These are phyloP conservation scores for Chlamydotis undulata DNA, from an alignment of 2,113 vertebrate species.

Conservation along the genomic window DNA sequence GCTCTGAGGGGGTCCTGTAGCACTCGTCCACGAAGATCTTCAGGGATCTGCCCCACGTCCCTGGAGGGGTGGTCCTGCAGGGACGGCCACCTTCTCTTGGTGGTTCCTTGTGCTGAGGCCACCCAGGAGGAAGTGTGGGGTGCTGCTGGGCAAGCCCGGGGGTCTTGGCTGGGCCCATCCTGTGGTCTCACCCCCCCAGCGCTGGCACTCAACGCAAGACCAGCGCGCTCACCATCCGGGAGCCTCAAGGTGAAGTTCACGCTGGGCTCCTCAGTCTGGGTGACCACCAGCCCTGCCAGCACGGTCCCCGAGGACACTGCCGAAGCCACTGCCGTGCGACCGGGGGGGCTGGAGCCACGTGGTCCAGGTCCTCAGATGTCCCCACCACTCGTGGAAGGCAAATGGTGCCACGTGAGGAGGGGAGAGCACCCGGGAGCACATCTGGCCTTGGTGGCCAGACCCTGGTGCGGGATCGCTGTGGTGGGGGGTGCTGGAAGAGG, in stretches of 20 bases:
- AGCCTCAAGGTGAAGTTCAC: conserved; percentile 39
- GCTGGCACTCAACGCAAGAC: background rate
- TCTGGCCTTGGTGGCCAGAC: background rate
- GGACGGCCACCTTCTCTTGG: background rate
- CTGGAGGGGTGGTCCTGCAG: background rate
- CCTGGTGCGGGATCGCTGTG: too few relatives aligned
- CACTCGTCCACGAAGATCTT: conserved; percentile 12
- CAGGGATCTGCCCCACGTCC: background rate
- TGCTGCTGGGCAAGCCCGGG: background rate
- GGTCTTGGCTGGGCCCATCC: background rate
- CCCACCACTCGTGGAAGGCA: fast-evolving
- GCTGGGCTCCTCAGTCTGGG: background rate
- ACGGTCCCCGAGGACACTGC: fast-evolving
- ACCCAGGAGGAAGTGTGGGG: background rate
- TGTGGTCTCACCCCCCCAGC: background rate
- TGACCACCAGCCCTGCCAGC: background rate
- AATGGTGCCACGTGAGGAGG: background rate
- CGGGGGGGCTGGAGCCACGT: background rate
- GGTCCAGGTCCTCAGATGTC: background rate
- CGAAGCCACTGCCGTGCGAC: fast-evolving
- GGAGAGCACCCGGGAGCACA: background rate
- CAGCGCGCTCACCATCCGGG: conserved; percentile 11
- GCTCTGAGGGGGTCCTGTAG: background rate
- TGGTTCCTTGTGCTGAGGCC: background rate
- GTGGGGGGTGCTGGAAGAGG: background rate